Evolutionary conservation across 2,888 invertebrate genomes (phyloP).

Genomic region (Balanococcus diminutus): DNA sequence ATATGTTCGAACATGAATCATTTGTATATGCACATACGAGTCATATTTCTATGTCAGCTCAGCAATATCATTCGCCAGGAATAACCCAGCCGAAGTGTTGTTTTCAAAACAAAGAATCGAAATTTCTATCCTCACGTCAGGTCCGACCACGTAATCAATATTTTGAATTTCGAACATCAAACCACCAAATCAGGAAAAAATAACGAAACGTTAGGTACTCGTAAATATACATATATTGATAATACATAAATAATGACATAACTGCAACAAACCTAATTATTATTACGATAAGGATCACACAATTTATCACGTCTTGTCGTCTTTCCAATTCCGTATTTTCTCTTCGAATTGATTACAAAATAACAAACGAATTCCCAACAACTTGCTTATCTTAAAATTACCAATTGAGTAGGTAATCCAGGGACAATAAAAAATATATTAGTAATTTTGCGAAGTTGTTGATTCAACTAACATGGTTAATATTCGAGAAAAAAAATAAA

Average conservation of each 20-base stretch:
- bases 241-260: constrained; percentile 2
- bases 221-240: neutral
- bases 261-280: constrained; percentile 39
- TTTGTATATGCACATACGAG: no score
- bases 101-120: no score
- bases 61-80: no score
- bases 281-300: constrained; percentile 48
- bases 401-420: neutral
- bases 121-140: no score
- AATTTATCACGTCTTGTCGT: constrained; percentile 43
- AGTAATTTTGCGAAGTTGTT: neutral
- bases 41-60: no score
- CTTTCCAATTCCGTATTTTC: neutral
- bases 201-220: neutral
- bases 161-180: neutral
- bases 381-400: neutral
- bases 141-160: neutral
- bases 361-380: neutral
- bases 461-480: neutral
- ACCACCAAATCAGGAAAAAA: neutral
- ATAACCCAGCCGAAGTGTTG: no score
- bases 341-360: neutral
- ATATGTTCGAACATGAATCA: no score
- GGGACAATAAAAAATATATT: neutral
- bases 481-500: neutral